Evolutionary conservation across 2,113 vertebrate genomes (phyloP).

Genomic region (Kryptolebias marmoratus): DNA sequence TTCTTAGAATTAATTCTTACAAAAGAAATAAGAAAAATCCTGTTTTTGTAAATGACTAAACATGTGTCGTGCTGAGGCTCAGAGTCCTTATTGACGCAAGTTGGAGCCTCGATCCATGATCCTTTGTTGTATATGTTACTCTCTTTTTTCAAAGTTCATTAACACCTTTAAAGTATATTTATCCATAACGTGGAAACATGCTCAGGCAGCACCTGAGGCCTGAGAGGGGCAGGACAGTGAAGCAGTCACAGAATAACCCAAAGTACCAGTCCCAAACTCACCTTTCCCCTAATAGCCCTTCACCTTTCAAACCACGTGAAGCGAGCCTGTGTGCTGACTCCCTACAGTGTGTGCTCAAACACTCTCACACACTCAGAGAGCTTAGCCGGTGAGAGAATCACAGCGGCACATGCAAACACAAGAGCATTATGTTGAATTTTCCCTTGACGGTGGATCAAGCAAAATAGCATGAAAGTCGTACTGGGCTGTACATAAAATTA

Average conservation of each 20-base stretch:
- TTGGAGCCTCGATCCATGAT: not conserved
- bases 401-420: conserved; percentile 26
- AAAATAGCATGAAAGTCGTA: conserved; percentile 2
- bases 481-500: not conserved
- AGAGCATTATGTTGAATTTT: conserved; percentile 29
- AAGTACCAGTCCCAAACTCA: conserved; percentile 71
- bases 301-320: conserved; percentile 79
- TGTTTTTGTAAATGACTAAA: too few species aligned
- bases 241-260: conserved; percentile 80
- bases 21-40: not conserved
- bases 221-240: conserved; percentile 54
- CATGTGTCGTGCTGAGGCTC: not conserved
- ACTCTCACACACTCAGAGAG: conserved; percentile 45
- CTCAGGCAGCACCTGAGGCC: conserved; percentile 51
- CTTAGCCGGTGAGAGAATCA: conserved; percentile 30
- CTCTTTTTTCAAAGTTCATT: not conserved
- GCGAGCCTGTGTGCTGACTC: conserved; percentile 69
- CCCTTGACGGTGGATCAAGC: conserved; percentile 10
- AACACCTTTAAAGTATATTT: not conserved
- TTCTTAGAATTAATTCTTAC: not conserved
- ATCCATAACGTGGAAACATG: not conserved
- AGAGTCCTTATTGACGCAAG: not conserved
- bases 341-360: conserved; percentile 56
- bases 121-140: not conserved
- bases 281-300: conserved; percentile 82